Evolutionary conservation across 2,797 vertebrate species (phyloP), one percentile per base, ranked within the genome.

Genomic region (Neostethus bicornis): DNA sequence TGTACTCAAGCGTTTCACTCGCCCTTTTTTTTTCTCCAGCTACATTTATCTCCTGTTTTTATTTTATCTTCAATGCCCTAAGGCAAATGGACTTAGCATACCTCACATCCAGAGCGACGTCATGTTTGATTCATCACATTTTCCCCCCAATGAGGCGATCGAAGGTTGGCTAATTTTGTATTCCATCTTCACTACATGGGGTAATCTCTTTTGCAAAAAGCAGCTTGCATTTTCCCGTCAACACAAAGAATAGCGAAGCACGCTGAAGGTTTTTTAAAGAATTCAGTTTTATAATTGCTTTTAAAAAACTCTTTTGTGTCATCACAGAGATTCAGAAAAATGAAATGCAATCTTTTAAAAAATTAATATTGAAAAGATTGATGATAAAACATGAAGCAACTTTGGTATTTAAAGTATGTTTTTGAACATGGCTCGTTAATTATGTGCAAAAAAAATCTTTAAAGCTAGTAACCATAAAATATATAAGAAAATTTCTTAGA

Each of bases 121-220:
- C 51, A 83, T 87, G 70, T 89, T 84, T 84, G 75, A 84, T 85
- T 85, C 79, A 85, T 84, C 67, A 63, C 48, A 54, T 68, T 17
- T 79, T 58, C 34, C 26, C 64, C 71, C 61, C 39, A 66, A 81
- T 75, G 71, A 51, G 51, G 60, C 42, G 67, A 86, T 84, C 62
- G 78, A 81, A 84, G 39, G 31, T 49, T 52, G 45, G 52, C 77
- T 86, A 83, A 81, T 85, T 86, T 63, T 73, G 73, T 73, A 85
- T 85, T 84, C 85, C 55, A 54, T 88, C 85, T 83, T 87, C 82
- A 47, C 77, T 49, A 51, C 80, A 67, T 81, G 85, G 60, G 77
- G 75, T 84, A 77, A 87, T 85, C 65, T 70, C 70, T 70, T 79
- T 78, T 79, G 54, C 72, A 48, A 69, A 78, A 61, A 79, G 65